phyloP scores from a whole-genome alignment of 2,797 vertebrate species.

The Neosalanx taihuensis region DNA sequence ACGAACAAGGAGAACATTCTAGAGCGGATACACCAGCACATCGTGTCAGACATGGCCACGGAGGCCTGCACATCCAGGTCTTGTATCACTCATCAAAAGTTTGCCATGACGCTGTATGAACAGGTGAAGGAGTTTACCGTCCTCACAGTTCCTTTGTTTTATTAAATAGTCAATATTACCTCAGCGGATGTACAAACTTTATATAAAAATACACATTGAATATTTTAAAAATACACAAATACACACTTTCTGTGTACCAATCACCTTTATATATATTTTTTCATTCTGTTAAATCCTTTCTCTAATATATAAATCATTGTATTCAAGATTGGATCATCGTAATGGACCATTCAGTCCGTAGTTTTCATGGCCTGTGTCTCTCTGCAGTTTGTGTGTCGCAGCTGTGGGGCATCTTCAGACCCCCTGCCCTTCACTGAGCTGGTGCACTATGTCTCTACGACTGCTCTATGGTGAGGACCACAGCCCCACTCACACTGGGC shows the following conservation, averaged over 20 bases:
- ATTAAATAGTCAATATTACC: background rate
- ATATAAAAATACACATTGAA: background rate
- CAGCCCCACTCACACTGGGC: background rate
- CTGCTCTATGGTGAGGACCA: conserved; percentile 88
- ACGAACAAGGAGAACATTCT: conserved; percentile 91
- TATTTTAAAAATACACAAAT: background rate
- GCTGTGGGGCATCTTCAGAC: conserved; percentile 95
- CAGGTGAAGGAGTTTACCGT: conserved; percentile 74
- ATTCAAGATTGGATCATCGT: no score
- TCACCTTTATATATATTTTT: no score
- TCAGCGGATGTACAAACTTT: no score
- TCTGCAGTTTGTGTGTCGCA: conserved; percentile 89
- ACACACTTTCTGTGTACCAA: no score
- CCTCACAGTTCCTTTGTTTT: background rate
- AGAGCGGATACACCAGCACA: conserved; percentile 91
- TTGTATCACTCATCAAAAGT: conserved; percentile 98
- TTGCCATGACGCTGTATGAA: conserved; percentile 96
- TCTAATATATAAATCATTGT: no score
- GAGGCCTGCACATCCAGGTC: conserved; percentile 93
- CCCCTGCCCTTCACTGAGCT: conserved; percentile 95
- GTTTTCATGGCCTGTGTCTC: no score
- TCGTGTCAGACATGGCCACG: conserved; percentile 85
- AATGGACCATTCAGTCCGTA: no score
- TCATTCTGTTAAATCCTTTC: no score
- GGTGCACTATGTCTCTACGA: conserved; percentile 96